phyloP scores from a whole-genome alignment of 2,888 invertebrate species.

The Teleiodes luculella region DNA sequence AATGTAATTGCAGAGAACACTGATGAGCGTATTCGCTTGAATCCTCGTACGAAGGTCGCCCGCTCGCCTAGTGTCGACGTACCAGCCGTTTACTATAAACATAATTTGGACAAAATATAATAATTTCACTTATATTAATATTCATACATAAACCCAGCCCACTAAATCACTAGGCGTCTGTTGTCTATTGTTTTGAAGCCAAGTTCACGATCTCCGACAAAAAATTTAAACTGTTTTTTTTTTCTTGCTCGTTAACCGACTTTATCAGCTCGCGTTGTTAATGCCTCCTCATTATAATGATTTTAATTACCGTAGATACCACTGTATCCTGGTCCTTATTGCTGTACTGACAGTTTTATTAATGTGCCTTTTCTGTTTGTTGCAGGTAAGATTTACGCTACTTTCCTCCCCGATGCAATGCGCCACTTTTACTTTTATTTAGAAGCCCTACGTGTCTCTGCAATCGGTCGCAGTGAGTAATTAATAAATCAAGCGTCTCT shows the following conservation, averaged over 20 bases:
- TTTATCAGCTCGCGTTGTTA: slow-evolving; percentile 29
- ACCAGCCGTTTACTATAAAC: neutral
- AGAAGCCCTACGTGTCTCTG: too few relatives aligned
- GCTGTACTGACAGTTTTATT: slow-evolving; percentile 36
- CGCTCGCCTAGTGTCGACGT: slow-evolving; percentile 17
- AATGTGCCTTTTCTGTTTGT: slow-evolving; percentile 38
- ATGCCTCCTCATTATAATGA: slow-evolving; percentile 30
- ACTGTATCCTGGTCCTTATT: slow-evolving; percentile 27
- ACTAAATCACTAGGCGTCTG: neutral
- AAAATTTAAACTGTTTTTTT: slow-evolving; percentile 20
- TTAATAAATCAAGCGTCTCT: too few relatives aligned
- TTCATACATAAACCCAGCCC: neutral
- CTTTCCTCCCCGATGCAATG: slow-evolving; percentile 31
- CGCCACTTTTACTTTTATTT: slow-evolving; percentile 43
- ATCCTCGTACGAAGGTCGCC: slow-evolving; percentile 56
- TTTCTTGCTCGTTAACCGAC: slow-evolving; percentile 30
- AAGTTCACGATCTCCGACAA: slow-evolving; percentile 7
- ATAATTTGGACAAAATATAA: neutral
- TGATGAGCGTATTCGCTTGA: slow-evolving; percentile 65
- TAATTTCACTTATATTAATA: too few relatives aligned
- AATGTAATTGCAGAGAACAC: slow-evolving; percentile 40
- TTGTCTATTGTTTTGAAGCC: slow-evolving; percentile 2
- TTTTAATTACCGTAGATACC: slow-evolving; percentile 25
- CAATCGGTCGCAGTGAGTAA: too few relatives aligned
- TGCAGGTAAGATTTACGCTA: slow-evolving; percentile 46